Evolutionary conservation across 2,113 vertebrate species (phyloP).

Genomic region (Sander lucioperca): DNA sequence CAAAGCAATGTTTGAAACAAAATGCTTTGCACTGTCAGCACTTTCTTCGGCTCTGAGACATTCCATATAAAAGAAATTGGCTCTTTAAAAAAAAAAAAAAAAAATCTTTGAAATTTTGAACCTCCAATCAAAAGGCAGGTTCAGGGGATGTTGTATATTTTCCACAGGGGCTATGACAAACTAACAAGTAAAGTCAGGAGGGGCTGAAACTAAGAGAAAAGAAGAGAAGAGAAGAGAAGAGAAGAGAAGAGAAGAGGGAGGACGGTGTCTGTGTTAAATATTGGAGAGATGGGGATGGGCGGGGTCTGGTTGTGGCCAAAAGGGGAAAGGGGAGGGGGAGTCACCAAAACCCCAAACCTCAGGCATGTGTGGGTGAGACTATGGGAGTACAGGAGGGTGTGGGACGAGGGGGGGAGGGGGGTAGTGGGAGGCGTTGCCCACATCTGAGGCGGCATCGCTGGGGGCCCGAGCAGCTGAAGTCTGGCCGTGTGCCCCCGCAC

Average conservation of each 20-base stretch:
- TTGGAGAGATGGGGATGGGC: conserved; percentile 50
- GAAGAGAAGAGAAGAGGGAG: conserved; percentile 19
- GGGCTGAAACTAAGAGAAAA: conserved; percentile 9
- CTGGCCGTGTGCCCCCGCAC: conserved; percentile 79
- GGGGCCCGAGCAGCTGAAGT: conserved; percentile 86
- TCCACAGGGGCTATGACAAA: conserved; percentile 51
- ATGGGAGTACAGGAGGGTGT: conserved; percentile 54
- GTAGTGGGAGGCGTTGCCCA: conserved; percentile 81
- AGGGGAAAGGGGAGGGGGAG: conserved; percentile 44
- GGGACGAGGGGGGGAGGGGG: conserved; percentile 27
- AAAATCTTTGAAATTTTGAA: conserved; percentile 59
- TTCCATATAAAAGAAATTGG: conserved; percentile 58
- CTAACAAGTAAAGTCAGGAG: conserved; percentile 25
- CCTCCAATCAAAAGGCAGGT: conserved; percentile 45
- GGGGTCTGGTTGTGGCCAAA: conserved; percentile 68
- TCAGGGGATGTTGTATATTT: conserved; percentile 3
- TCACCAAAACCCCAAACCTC: conserved; percentile 87
- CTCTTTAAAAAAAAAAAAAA: conserved; percentile 31
- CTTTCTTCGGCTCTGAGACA: conserved; percentile 62
- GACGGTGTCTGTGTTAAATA: conserved; percentile 29
- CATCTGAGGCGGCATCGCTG: conserved; percentile 90
- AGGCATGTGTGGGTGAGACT: conserved; percentile 89
- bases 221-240: conserved; percentile 22
- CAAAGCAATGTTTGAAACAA: conserved; percentile 61
- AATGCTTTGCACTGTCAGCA: conserved; percentile 73